These are phyloP conservation scores for Pachypanchax playfairii DNA, from an alignment of 2,113 vertebrate genomes.

Conservation along the genomic window DNA sequence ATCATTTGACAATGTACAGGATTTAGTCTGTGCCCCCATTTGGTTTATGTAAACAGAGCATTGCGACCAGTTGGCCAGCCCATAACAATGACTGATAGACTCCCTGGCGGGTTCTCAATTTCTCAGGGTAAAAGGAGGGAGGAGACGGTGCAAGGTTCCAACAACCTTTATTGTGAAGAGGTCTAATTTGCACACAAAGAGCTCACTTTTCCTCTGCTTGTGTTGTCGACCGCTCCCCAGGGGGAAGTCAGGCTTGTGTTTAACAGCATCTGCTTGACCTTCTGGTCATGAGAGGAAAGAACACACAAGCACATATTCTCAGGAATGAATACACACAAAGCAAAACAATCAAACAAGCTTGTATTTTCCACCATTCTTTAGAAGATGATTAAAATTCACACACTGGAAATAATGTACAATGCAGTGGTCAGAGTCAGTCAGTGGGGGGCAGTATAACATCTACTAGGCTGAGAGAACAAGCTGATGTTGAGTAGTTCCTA, in stretches of 20 bases:
- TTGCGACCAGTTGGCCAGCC: conserved; percentile 26
- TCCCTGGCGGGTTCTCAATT: conserved; percentile 39
- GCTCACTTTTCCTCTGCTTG: neutral
- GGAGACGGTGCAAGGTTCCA: neutral
- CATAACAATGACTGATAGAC: conserved; percentile 49
- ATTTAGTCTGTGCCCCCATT: conserved; percentile 38
- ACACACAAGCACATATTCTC: neutral
- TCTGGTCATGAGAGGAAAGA: conserved; percentile 24
- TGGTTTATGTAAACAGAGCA: conserved; percentile 42
- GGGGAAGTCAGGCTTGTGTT: conserved; percentile 32
- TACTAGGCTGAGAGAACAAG: neutral
- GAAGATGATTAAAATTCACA: too few species aligned
- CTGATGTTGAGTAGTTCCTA: neutral
- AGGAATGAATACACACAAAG: neutral
- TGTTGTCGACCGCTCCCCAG: conserved; percentile 19
- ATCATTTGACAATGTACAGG: conserved; percentile 61
- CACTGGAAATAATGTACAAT: neutral
- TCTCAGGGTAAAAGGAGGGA: neutral
- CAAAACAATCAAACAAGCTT: neutral
- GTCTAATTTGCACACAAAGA: conserved; percentile 46
- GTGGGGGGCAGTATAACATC: conserved; percentile 53
- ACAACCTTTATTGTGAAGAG: conserved; percentile 9
- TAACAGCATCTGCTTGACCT: conserved; percentile 48
- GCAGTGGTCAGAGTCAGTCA: conserved; percentile 22
- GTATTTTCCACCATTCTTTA: too few species aligned